Percentiles rank a stretch among this genome's conserved stretches.
These are phyloP conservation scores for Hyperoplus lanceolatus DNA, from an alignment of 2,797 vertebrate genomes.

Conservation along the genomic window DNA sequence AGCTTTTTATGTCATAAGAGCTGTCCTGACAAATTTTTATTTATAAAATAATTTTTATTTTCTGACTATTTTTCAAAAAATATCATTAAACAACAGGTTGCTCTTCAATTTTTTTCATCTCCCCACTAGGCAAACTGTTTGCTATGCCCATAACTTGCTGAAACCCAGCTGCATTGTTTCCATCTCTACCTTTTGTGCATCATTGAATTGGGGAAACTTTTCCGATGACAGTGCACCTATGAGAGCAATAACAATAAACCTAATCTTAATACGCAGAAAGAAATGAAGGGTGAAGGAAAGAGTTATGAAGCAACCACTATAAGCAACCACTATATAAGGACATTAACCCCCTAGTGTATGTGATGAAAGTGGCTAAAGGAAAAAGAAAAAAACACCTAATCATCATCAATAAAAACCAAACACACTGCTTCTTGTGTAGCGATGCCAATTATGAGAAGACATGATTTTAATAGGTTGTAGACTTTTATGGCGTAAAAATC, in stretches of 20 bases:
- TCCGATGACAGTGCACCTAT: constrained; percentile 53
- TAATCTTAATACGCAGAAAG: constrained; percentile 69
- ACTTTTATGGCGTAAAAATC: constrained; percentile 70
- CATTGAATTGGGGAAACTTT: constrained; percentile 60
- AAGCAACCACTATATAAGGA: constrained; percentile 47
- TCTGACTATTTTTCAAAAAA: constrained; percentile 55
- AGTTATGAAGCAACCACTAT: constrained; percentile 46
- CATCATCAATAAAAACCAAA: constrained; percentile 72
- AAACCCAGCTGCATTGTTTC: constrained; percentile 25
- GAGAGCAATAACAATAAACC: constrained; percentile 71
- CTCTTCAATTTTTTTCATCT: constrained; percentile 61
- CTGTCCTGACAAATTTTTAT: too few species aligned
- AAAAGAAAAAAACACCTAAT: constrained; percentile 52
- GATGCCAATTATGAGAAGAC: constrained; percentile 65
- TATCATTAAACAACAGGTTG: constrained; percentile 71
- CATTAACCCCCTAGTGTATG: constrained; percentile 64
- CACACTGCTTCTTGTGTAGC: constrained; percentile 51
- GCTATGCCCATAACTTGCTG: constrained; percentile 28
- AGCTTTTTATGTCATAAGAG: constrained; percentile 11
- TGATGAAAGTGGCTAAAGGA: constrained; percentile 47
- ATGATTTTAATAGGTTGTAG: constrained; percentile 75
- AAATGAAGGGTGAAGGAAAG: not conserved
- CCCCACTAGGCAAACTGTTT: constrained; percentile 52
- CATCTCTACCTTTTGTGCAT: constrained; percentile 34
- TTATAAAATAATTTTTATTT: too few species aligned